Evolutionary conservation across 2,888 invertebrate species (phyloP).

Genomic region (Ctenicera cuprea): DNA sequence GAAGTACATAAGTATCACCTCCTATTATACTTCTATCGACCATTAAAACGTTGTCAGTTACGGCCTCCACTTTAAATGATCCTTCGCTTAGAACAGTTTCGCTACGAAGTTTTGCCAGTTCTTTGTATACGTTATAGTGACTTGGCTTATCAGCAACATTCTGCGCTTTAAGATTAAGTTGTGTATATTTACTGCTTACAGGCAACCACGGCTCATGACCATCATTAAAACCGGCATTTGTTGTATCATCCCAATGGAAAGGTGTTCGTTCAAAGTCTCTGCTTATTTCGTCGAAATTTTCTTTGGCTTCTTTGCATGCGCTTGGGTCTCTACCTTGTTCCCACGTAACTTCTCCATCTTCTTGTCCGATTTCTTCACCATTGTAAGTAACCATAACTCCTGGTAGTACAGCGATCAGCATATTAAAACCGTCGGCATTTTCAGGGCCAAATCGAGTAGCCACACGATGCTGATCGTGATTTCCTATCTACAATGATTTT

Average conservation of each 20-base stretch:
- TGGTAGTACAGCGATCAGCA: slow-evolving; percentile 87
- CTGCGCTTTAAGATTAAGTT: slow-evolving; percentile 77
- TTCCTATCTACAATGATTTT: slow-evolving; percentile 76
- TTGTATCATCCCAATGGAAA: slow-evolving; percentile 83
- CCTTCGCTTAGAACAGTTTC: slow-evolving; percentile 74
- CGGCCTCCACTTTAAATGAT: slow-evolving; percentile 57
- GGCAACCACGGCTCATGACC: slow-evolving; percentile 80
- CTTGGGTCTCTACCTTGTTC: slow-evolving; percentile 75
- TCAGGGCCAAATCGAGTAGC: slow-evolving; percentile 81
- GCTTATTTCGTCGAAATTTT: slow-evolving; percentile 76
- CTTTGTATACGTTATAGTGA: slow-evolving; percentile 79
- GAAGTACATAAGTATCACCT: slow-evolving; percentile 52
- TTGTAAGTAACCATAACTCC: slow-evolving; percentile 92
- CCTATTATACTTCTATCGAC: slow-evolving; percentile 58
- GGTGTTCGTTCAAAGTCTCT: slow-evolving; percentile 88
- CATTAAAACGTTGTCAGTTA: slow-evolving; percentile 43
- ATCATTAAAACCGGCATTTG: slow-evolving; percentile 76
- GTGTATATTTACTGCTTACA: slow-evolving; percentile 77
- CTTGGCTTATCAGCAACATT: slow-evolving; percentile 69
- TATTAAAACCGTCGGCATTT: slow-evolving; percentile 86
- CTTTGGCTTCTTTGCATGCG: slow-evolving; percentile 76
- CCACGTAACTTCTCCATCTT: slow-evolving; percentile 75
- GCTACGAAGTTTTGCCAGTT: slow-evolving; percentile 75
- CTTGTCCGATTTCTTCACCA: slow-evolving; percentile 88
- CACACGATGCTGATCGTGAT: slow-evolving; percentile 84